Evolutionary conservation across 1,140 invertebrate genomes (phyloP).

Genomic region (Saccostrea echinata): DNA sequence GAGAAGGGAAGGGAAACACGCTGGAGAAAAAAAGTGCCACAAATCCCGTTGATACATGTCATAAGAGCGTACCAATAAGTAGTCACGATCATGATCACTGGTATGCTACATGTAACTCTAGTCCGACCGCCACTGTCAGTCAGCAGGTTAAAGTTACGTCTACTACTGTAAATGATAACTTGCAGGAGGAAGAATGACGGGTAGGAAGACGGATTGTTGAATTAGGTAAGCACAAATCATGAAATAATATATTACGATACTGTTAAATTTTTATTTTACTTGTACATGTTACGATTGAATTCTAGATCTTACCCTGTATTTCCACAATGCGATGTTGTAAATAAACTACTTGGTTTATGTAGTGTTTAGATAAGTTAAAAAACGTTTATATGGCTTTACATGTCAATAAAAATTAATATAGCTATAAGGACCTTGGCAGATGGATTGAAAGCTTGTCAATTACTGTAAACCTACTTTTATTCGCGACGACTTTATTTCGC

Average conservation of each 20-base stretch:
- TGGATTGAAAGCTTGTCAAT: not conserved
- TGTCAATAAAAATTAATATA: not conserved
- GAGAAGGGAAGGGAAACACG: not conserved
- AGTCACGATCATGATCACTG: not conserved
- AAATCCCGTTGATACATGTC: not conserved
- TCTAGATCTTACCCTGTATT: not conserved
- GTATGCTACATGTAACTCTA: not conserved
- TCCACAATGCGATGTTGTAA: not conserved
- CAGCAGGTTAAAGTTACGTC: not conserved
- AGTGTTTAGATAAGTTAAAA: not conserved
- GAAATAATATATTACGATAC: not conserved
- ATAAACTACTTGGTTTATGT: not conserved
- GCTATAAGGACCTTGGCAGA: slow-evolving; percentile 7
- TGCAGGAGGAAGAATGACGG: not conserved
- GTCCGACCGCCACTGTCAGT: not conserved
- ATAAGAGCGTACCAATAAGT: not conserved
- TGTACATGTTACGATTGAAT: not conserved
- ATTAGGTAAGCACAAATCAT: not conserved
- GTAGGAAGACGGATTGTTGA: not conserved
- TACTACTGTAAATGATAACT: not conserved
- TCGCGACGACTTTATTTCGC: too few species aligned
- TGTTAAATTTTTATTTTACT: not conserved
- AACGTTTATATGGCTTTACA: not conserved
- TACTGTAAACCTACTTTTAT: too few species aligned
- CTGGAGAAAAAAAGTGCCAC: not conserved